phyloP scores from a whole-genome alignment of 2,888 invertebrate species.

The Polia nebulosa region DNA sequence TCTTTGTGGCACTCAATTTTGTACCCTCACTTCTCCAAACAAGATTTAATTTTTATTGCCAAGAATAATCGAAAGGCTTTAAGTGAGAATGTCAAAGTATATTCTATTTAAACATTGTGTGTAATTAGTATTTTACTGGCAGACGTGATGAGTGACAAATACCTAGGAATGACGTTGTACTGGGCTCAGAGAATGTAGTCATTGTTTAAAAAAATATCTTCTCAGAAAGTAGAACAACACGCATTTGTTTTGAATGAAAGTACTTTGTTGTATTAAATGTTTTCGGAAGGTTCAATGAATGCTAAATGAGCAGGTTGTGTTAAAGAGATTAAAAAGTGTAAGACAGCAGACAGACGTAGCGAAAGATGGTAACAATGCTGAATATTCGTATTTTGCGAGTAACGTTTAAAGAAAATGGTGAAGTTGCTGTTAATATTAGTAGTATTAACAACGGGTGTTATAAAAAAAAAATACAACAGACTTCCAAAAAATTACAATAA shows the following conservation, averaged over 20 bases:
- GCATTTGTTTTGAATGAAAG: slow-evolving; percentile 12
- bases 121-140: slow-evolving; percentile 47
- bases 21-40: neutral
- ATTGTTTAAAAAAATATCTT: slow-evolving; percentile 17
- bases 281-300: slow-evolving; percentile 42
- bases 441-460: no score
- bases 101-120: slow-evolving; percentile 48
- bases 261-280: slow-evolving; percentile 24
- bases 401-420: neutral
- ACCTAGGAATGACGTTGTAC: slow-evolving; percentile 5
- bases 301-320: slow-evolving; percentile 30
- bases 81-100: slow-evolving; percentile 43
- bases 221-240: slow-evolving; percentile 13
- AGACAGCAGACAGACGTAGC: neutral
- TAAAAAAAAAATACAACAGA: no score
- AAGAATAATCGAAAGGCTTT: slow-evolving; percentile 6
- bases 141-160: slow-evolving; percentile 55
- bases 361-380: neutral
- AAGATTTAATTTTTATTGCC: slow-evolving; percentile 24
- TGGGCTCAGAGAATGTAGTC: slow-evolving; percentile 3
- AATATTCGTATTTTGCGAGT: neutral
- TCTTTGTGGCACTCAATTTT: neutral
- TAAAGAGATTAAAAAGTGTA: slow-evolving; percentile 11
- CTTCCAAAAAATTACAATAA: no score
- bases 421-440: no score